Evolutionary conservation across 2,113 vertebrate species (phyloP).

Genomic region (Etheostoma cragini): DNA sequence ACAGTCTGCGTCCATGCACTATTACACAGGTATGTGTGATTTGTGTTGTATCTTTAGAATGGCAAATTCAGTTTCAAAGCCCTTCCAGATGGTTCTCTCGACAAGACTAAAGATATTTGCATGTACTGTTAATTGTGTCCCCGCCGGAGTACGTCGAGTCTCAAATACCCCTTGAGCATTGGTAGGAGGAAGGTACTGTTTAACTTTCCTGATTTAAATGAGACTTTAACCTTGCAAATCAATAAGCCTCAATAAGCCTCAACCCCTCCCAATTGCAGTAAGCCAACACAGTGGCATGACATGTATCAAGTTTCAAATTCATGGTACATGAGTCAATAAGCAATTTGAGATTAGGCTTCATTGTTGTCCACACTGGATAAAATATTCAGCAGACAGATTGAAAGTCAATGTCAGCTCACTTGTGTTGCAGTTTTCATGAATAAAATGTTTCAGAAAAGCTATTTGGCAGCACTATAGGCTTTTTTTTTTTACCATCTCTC

Average conservation of each 20-base stretch:
- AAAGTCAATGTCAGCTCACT: background rate
- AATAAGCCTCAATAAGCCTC: constrained; percentile 40
- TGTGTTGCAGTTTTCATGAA: constrained; percentile 21
- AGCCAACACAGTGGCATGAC: constrained; percentile 38
- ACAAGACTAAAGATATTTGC: too few relatives aligned
- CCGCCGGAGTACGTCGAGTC: too few relatives aligned
- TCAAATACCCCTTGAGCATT: too few relatives aligned
- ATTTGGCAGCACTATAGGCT: constrained; percentile 6
- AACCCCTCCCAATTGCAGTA: constrained; percentile 4
- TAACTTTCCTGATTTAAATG: constrained; percentile 47
- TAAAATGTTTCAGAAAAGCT: constrained; percentile 11
- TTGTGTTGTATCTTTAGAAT: too few relatives aligned
- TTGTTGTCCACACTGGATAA: constrained; percentile 23
- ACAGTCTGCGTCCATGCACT: too few relatives aligned
- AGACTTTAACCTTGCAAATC: constrained; percentile 62
- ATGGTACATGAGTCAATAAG: constrained; percentile 69
- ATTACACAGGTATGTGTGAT: too few relatives aligned
- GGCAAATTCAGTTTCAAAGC: too few relatives aligned
- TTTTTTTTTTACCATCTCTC: constrained; percentile 13
- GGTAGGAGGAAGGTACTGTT: constrained; percentile 21
- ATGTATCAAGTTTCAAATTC: constrained; percentile 59
- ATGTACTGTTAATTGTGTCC: too few relatives aligned
- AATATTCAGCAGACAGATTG: constrained; percentile 16
- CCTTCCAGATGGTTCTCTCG: too few relatives aligned
- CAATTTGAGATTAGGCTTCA: constrained; percentile 70